These are phyloP conservation scores for Alethe castanea DNA, from an alignment of 2,113 vertebrate genomes.

Conservation along the genomic window DNA sequence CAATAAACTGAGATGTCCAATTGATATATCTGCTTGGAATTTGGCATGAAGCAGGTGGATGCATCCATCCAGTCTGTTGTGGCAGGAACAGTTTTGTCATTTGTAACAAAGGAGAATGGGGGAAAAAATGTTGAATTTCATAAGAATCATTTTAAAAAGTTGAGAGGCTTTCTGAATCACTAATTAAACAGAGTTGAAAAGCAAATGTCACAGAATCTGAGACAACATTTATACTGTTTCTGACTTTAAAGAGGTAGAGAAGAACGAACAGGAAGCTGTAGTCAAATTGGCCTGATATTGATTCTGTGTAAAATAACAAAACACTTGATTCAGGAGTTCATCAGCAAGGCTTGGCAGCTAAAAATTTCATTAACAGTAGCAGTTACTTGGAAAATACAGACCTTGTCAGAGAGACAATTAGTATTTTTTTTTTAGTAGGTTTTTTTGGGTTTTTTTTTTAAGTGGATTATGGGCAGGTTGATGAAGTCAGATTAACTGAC, in stretches of 20 bases:
- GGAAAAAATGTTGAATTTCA: not conserved
- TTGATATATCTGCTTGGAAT: not conserved
- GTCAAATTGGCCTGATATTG: not conserved
- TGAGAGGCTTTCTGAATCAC: not conserved
- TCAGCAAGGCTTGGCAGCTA: not conserved
- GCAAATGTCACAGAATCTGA: not conserved
- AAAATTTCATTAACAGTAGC: not conserved
- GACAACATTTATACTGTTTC: not conserved
- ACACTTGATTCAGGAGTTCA: not conserved
- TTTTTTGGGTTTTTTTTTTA: not conserved
- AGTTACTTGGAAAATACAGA: not conserved
- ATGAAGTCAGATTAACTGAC: slow-evolving; percentile 11
- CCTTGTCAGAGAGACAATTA: not conserved
- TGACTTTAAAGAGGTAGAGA: not conserved
- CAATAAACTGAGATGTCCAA: not conserved
- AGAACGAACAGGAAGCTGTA: not conserved
- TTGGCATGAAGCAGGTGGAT: not conserved
- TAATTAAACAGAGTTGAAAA: not conserved
- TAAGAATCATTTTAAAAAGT: not conserved
- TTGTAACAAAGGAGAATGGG: not conserved
- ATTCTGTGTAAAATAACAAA: not conserved
- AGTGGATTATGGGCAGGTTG: not conserved
- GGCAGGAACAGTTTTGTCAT: not conserved
- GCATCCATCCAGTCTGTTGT: not conserved
- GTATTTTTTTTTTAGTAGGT: too few species aligned